Evolutionary conservation across 1,140 invertebrate genomes (phyloP), one percentile per base, ranked within the genome.

Genomic region (Nasonia giraulti): DNA sequence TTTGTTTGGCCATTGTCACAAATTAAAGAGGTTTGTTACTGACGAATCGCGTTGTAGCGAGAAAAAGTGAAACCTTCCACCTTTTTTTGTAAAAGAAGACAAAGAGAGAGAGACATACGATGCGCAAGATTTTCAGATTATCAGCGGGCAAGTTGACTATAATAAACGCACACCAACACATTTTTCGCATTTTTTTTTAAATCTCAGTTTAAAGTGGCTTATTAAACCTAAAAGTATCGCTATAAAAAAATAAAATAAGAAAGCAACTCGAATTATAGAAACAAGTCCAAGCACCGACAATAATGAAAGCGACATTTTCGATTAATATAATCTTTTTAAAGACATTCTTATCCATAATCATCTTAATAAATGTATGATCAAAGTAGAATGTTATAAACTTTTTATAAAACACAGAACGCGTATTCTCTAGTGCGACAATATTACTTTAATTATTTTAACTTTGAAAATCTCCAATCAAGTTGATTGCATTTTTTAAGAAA

Each of bases 21-120:
- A 82, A 78, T 55, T 27, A 71, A 82, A 73, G 50, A 82, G 44
- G 44, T 78, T 71, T 8, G 40, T n/a, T 76, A 82, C 55, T 50
- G 79, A 82, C 44, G 74, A 85, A 81, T 85, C 50, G 83, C 83
- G 78, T 81, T 85, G 40, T 78, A 82, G 80, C 74, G 80, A 85
- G 47, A 82, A 68, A 76, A 76, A 81, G 8, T 47, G 37, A 84
- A 73, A 82, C 47, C 78, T 85, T 40, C 23, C 23, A 33, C 62
- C 62, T n/a, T 77, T 76, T 81, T 76, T 76, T 83, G 50, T 69
- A 80, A 80, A 44, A 69, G 37, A 77, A 79, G 20, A 69, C 11
- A 50, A 82, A 82, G 23, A 83, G 27, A 82, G 68, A 82, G 44
- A 74, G 50, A 83, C 20, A 82, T 17, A 23, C 80, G 74, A 73